Percentiles rank a stretch among this genome's conserved stretches.
Conservation (phyloP, 2,888 invertebrate genomes). For the Noctua janthe region DNA sequence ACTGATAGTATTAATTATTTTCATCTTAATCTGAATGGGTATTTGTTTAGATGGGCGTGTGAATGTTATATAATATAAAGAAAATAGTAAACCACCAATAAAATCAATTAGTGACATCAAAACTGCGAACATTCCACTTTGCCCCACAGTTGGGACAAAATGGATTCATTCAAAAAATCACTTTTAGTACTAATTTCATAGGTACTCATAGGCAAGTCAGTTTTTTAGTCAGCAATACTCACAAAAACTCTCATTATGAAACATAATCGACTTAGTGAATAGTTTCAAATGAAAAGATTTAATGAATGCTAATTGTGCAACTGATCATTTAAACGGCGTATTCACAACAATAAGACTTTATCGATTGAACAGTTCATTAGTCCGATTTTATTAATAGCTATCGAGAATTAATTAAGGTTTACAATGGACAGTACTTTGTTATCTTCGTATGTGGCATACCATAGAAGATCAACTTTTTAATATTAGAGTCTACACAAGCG, state of each 20-base stretch:
- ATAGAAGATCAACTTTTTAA: background rate
- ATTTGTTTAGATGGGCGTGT: background rate
- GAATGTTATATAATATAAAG: background rate
- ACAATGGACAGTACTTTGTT: conserved; percentile 13
- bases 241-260: conserved; percentile 17
- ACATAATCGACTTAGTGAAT: conserved; percentile 30
- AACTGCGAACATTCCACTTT: background rate
- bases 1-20: background rate
- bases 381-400: conserved; percentile 20
- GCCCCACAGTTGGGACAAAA: background rate
- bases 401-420: conserved; percentile 31
- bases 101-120: background rate
- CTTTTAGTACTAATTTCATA: background rate
- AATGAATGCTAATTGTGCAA: conserved; percentile 43
- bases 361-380: conserved; percentile 34
- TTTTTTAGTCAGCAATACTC: too few species aligned
- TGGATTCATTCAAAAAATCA: background rate
- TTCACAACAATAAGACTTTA: conserved; percentile 35
- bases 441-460: background rate
- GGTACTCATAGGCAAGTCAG: background rate
- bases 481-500: background rate
- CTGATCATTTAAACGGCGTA: background rate
- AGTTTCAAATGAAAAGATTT: conserved; percentile 40
- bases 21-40: background rate
- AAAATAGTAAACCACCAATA: background rate